A percentile compares a stretch with the other conserved stretches of the same genome.
Conservation (phyloP, 2,797 vertebrate genomes). For the Xerus rutilus region DNA sequence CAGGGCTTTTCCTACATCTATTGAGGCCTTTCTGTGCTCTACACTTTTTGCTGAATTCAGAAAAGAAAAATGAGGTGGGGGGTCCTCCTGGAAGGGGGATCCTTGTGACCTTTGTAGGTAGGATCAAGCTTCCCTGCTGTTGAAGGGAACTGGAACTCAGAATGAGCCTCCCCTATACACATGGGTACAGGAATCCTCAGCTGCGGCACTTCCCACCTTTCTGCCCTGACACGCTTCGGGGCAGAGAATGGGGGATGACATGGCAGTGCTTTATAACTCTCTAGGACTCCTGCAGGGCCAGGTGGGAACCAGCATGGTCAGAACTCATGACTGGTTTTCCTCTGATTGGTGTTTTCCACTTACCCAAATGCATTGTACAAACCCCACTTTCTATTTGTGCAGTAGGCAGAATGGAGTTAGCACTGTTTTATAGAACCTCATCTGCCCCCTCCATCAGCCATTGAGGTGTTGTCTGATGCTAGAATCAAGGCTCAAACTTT, state of each 20-base stretch:
- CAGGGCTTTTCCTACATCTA: not conserved
- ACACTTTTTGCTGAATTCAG: not conserved
- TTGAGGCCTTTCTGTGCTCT: not conserved
- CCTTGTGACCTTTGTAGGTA: not conserved
- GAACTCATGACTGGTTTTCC: not conserved
- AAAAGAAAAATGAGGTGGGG: not conserved
- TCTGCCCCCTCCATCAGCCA: not conserved
- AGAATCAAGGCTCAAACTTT: not conserved
- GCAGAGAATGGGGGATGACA: not conserved
- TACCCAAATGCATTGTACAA: not conserved
- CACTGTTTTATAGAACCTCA: not conserved
- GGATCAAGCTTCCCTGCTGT: not conserved
- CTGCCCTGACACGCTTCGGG: not conserved
- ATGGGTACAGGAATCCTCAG: not conserved
- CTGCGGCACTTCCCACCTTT: not conserved
- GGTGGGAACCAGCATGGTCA: not conserved
- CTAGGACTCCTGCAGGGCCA: not conserved
- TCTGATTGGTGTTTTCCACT: not conserved
- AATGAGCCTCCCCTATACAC: not conserved
- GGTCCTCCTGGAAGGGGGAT: not conserved
- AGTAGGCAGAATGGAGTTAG: not conserved
- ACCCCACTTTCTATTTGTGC: not conserved
- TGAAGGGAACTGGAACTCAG: not conserved
- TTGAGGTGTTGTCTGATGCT: not conserved
- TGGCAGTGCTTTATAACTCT: not conserved